Evolutionary conservation across 35 echinoderm and acorn worm genomes (phyloP).

Genomic region (Eucidaris tribuloides): DNA sequence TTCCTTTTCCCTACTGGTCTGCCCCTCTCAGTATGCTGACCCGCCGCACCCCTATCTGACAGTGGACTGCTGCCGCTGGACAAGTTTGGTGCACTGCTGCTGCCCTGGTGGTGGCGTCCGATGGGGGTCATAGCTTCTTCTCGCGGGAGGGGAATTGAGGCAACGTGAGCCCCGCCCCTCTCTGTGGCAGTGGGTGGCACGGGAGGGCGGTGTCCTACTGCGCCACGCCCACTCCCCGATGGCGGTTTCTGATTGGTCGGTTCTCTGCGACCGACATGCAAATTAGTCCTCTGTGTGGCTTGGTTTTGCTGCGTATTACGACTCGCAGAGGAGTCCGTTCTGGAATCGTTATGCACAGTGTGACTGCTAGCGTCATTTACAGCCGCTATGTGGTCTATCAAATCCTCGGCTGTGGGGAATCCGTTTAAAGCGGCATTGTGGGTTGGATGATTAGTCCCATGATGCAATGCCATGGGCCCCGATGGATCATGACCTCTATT

Average conservation of each 20-base stretch:
- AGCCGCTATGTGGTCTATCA: neutral
- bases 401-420: neutral
- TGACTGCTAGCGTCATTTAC: neutral
- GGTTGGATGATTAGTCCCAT: no score
- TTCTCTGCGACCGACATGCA: neutral
- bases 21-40: slow-evolving; percentile 33
- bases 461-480: no score
- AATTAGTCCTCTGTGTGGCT: no score
- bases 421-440: neutral
- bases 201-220: neutral
- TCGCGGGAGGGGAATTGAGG: slow-evolving; percentile 65
- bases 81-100: slow-evolving; percentile 26
- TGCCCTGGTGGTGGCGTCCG: neutral
- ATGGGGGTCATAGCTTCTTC: slow-evolving; percentile 62
- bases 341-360: no score
- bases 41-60: neutral
- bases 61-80: neutral
- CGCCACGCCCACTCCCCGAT: neutral
- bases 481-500: no score
- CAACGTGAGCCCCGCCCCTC: slow-evolving; percentile 13
- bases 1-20: neutral
- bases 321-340: no score
- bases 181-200: neutral
- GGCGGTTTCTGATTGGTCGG: neutral
- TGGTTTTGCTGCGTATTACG: no score